phyloP scores from a whole-genome alignment of 2,113 vertebrate species.

The Saguinus midas region DNA sequence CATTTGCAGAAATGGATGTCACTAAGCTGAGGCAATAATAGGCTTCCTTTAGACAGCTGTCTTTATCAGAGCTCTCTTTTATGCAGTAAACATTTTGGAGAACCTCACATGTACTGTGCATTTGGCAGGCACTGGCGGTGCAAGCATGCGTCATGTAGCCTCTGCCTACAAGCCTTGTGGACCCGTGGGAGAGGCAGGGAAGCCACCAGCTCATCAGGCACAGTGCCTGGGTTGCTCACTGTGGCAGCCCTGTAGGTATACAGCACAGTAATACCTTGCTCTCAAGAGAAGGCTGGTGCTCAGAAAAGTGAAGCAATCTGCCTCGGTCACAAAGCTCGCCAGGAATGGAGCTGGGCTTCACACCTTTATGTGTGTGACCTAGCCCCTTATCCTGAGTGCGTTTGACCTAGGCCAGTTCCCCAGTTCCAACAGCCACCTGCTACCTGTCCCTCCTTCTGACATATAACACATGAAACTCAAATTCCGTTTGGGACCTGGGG shows the following conservation, averaged over 20 bases:
- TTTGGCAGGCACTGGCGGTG: background rate
- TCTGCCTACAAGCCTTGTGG: background rate
- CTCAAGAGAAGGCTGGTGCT: background rate
- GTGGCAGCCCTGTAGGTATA: rapidly evolving
- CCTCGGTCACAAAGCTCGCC: background rate
- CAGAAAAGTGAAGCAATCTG: background rate
- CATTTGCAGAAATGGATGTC: background rate
- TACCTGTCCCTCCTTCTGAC: background rate
- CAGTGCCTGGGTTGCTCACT: background rate
- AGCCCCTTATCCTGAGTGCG: background rate
- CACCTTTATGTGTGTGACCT: background rate
- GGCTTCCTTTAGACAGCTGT: background rate
- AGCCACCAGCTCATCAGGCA: too few relatives aligned
- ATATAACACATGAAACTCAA: background rate
- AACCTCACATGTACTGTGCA: background rate
- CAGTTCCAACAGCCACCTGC: background rate
- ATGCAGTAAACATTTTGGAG: background rate
- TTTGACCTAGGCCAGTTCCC: background rate
- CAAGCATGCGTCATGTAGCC: background rate
- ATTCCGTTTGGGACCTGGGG: too few relatives aligned
- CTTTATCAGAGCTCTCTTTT: background rate
- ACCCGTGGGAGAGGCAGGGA: background rate
- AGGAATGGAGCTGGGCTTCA: background rate
- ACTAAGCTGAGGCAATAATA: background rate
- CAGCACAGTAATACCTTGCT: background rate